Conservation (phyloP, 2,888 invertebrate genomes). For the Tachina fera region DNA sequence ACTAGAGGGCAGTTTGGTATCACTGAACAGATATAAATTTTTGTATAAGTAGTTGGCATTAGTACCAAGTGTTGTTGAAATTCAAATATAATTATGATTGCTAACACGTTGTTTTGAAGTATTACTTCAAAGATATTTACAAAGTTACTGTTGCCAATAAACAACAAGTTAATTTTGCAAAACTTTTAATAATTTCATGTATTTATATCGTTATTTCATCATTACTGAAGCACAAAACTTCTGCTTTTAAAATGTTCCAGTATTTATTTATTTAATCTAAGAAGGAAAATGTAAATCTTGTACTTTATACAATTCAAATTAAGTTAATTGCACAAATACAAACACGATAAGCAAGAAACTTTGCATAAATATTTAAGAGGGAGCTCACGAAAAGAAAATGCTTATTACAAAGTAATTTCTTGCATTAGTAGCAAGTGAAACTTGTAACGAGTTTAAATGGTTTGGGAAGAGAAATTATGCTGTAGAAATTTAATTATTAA, state of each 20-base stretch:
- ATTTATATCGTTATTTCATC: background rate
- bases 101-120: too few relatives aligned
- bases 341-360: slow-evolving; percentile 37
- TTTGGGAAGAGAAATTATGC: background rate
- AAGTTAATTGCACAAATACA: slow-evolving; percentile 21
- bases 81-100: too few relatives aligned
- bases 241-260: background rate
- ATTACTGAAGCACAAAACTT: slow-evolving; percentile 2
- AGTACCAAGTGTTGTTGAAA: too few relatives aligned
- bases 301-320: slow-evolving; percentile 30
- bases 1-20: too few relatives aligned
- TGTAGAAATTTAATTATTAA: slow-evolving; percentile 8
- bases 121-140: background rate
- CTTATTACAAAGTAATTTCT: slow-evolving; percentile 13
- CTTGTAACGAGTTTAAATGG: background rate
- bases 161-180: slow-evolving; percentile 5
- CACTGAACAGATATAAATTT: too few relatives aligned
- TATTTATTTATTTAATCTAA: background rate
- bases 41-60: too few relatives aligned
- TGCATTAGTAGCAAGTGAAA: background rate
- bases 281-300: background rate
- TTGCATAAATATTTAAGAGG: slow-evolving; percentile 44
- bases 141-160: background rate
- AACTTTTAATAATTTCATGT: background rate
- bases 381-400: slow-evolving; percentile 14